Evolutionary conservation across 2,888 invertebrate species (phyloP), one percentile per base, ranked within the genome.

Genomic region (Drosophila paramelanica): DNA sequence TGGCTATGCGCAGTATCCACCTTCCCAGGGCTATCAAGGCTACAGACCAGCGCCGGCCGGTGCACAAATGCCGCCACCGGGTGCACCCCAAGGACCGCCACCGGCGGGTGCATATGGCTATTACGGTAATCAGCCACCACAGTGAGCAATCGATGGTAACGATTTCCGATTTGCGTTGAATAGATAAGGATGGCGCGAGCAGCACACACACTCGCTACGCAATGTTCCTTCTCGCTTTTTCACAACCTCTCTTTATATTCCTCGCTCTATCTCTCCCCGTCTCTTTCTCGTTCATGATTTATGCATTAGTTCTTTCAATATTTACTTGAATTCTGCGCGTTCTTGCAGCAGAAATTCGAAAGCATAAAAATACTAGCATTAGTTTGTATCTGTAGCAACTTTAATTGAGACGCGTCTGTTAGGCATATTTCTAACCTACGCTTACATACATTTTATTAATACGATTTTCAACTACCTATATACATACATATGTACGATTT

Each of bases 121-220:
- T 91, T 96, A 96, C 90, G 95, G 96, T 53, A 96, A 96, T 90
- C 96, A 96, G 86, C 96, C 96, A 69, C 96, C 96, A 36, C 92
- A 92, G 78, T 92, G 89, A 90, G 46, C 49, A 45, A 1, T 42
- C 4, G 20, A 17, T 31, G 23, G 10, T 25, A 36, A 3, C 33
- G 14, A 23, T 41, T 31, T 45, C n/a, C 45, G 14, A 23, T 27
- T 42, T 39, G 39, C 36, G 14, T 38, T 43, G n/a, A 27, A 51
- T 25, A 20, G 8, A 46, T 33, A 17, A 52, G 31, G 31, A 53
- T 39, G 45, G 33, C 38, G 39, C 46, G 33, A 39, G 20, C 45
- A 31, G 14, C 41, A 13, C 45, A 69, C 43, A 69, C 50, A 50
- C 49, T 49, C 56, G 42, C n/a, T 25, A 39, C 23, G 25, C 10